phyloP scores from a whole-genome alignment of 1,140 invertebrate species.

The Spodoptera litura region DNA sequence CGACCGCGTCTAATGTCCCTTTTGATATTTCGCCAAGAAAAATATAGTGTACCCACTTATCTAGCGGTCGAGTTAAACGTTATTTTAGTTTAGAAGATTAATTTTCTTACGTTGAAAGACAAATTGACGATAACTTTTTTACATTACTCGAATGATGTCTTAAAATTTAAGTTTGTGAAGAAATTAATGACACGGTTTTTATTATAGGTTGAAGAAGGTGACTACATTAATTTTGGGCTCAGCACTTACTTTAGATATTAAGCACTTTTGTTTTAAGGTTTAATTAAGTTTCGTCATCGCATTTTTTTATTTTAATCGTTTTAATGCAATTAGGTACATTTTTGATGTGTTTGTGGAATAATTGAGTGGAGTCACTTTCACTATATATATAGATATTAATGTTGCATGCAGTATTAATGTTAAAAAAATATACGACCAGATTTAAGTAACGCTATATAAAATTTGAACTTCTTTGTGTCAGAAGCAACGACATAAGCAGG shows the following conservation, averaged over 20 bases:
- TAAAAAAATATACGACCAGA: too few species aligned
- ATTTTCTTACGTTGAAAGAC: conserved; percentile 42
- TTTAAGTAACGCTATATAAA: too few species aligned
- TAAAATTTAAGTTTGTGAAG: conserved; percentile 7
- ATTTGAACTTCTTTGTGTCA: too few species aligned
- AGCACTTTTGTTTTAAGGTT: neutral
- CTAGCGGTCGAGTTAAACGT: conserved; percentile 18
- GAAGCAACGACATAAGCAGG: too few species aligned
- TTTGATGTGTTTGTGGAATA: neutral
- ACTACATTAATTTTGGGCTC: conserved; percentile 9
- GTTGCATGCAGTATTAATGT: too few species aligned
- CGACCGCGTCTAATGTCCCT: conserved; percentile 30
- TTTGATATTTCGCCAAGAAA: conserved; percentile 30
- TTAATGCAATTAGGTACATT: conserved; percentile 2
- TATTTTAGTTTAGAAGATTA: conserved; percentile 39
- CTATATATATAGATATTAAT: too few species aligned
- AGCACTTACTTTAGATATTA: neutral
- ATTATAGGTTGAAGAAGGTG: conserved; percentile 13
- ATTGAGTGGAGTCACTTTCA: too few species aligned
- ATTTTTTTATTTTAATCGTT: neutral
- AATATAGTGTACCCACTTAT: conserved; percentile 42
- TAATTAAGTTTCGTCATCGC: conserved; percentile 17
- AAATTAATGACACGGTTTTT: conserved; percentile 20
- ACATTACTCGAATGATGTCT: conserved; percentile 20
- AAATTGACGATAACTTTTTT: conserved; percentile 39